Conservation (phyloP, 2,113 vertebrate species). For the Lepus timidus region DNA sequence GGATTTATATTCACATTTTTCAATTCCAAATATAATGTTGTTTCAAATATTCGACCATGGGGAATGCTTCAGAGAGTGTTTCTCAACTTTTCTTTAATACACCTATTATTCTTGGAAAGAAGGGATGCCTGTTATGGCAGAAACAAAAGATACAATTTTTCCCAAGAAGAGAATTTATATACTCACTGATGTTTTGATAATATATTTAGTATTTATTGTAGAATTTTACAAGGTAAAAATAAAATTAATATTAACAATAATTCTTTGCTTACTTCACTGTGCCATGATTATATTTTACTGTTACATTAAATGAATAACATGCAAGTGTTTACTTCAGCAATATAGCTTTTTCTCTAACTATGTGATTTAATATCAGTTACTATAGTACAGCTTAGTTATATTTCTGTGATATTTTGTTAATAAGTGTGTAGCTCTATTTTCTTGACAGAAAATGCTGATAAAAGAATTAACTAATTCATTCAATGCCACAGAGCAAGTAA, state of each 20-base stretch:
- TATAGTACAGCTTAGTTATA: not conserved
- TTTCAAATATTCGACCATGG: not conserved
- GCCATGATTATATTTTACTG: not conserved
- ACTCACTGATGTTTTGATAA: not conserved
- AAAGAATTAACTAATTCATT: not conserved
- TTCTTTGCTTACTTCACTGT: not conserved
- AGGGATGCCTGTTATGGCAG: not conserved
- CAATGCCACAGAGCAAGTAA: not conserved
- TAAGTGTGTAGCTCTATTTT: not conserved
- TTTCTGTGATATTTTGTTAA: not conserved
- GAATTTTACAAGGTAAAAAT: slow-evolving; percentile 16
- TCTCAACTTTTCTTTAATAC: not conserved
- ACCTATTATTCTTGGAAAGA: not conserved
- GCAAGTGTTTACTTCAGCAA: not conserved
- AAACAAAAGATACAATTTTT: slow-evolving; percentile 1
- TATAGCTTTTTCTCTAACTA: not conserved
- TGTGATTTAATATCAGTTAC: not conserved
- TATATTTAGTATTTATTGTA: not conserved
- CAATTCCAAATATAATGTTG: not conserved
- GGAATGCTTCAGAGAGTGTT: not conserved
- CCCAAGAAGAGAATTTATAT: not conserved
- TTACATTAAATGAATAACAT: not conserved
- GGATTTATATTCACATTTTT: not conserved
- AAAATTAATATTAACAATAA: not conserved
- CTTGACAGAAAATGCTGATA: not conserved